phyloP scores from a whole-genome alignment of 2,888 invertebrate genomes.

The Athalia cordata region DNA sequence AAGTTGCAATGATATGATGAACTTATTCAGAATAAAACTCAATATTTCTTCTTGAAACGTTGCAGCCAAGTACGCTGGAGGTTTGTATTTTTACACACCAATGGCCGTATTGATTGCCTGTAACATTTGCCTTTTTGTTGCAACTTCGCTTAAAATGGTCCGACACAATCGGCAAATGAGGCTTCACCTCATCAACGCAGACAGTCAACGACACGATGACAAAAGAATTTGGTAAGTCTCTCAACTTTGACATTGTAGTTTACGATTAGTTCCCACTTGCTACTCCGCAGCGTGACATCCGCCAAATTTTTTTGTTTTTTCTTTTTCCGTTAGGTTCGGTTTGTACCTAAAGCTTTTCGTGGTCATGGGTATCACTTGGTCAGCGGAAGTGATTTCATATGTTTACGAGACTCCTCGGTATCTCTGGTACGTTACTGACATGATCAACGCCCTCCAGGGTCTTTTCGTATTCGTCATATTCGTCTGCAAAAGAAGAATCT shows the following conservation, averaged over 20 bases:
- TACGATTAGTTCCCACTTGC: too few relatives aligned
- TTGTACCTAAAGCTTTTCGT: conserved; percentile 87
- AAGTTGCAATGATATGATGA: too few relatives aligned
- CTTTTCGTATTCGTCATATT: conserved; percentile 83
- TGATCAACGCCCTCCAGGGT: conserved; percentile 82
- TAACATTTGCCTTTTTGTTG: conserved; percentile 81
- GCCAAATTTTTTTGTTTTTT: too few relatives aligned
- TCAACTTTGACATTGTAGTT: too few relatives aligned
- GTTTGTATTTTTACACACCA: conserved; percentile 83
- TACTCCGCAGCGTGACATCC: too few relatives aligned
- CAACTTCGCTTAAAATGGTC: conserved; percentile 81
- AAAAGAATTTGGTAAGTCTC: conserved; percentile 77
- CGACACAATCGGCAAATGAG: conserved; percentile 81
- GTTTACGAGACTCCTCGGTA: conserved; percentile 74
- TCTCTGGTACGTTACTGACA: conserved; percentile 80
- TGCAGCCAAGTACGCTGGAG: conserved; percentile 76
- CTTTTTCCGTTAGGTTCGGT: conserved; percentile 78
- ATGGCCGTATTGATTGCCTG: conserved; percentile 79
- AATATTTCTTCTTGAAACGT: conserved; percentile 65
- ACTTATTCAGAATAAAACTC: neutral
- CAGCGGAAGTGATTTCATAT: conserved; percentile 86
- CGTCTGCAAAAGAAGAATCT: conserved; percentile 79
- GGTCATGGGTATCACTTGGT: conserved; percentile 92
- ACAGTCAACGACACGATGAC: conserved; percentile 79
- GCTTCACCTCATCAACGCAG: conserved; percentile 78